A percentile compares a stretch with the other conserved stretches of the same genome.
Conservation (phyloP, 2,888 invertebrate species). For the Resseliella maxima region DNA sequence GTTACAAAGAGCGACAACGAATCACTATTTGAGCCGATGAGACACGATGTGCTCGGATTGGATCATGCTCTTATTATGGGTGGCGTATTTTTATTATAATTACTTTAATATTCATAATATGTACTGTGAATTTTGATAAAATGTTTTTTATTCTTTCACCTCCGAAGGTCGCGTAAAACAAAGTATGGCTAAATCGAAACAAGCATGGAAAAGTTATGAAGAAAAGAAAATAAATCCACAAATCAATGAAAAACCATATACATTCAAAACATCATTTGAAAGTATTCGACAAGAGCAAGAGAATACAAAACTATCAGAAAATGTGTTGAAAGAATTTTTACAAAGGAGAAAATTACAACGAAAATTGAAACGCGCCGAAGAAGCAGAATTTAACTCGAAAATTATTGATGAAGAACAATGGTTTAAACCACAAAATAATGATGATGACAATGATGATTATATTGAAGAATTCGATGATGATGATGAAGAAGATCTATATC, state of each 20-base stretch:
- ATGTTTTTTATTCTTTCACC: too few relatives aligned
- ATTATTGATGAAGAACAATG: slow-evolving; percentile 12
- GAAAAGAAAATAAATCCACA: slow-evolving; percentile 24
- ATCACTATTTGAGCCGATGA: slow-evolving; percentile 75
- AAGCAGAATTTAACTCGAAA: slow-evolving; percentile 28
- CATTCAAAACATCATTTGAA: slow-evolving; percentile 23
- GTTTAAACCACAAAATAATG: background rate
- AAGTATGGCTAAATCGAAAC: slow-evolving; percentile 70
- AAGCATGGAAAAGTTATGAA: slow-evolving; percentile 69
- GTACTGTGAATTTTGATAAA: too few relatives aligned
- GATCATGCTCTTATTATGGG: slow-evolving; percentile 76
- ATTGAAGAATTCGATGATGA: slow-evolving; percentile 62
- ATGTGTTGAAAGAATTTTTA: background rate
- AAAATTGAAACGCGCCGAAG: background rate
- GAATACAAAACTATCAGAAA: background rate
- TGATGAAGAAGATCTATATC: slow-evolving; percentile 58
- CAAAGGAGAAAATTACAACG: background rate
- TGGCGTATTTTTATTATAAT: too few relatives aligned
- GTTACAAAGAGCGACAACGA: slow-evolving; percentile 62
- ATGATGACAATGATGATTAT: background rate
- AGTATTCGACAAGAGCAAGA: slow-evolving; percentile 4
- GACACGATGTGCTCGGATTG: slow-evolving; percentile 77
- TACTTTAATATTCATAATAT: too few relatives aligned
- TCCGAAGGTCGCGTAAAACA: slow-evolving; percentile 69
- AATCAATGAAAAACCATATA: background rate